A percentile compares a stretch with the other conserved stretches of the same genome.
Evolutionary conservation across 2,113 vertebrate genomes (phyloP).

Genomic region (Dicentrarchus labrax): DNA sequence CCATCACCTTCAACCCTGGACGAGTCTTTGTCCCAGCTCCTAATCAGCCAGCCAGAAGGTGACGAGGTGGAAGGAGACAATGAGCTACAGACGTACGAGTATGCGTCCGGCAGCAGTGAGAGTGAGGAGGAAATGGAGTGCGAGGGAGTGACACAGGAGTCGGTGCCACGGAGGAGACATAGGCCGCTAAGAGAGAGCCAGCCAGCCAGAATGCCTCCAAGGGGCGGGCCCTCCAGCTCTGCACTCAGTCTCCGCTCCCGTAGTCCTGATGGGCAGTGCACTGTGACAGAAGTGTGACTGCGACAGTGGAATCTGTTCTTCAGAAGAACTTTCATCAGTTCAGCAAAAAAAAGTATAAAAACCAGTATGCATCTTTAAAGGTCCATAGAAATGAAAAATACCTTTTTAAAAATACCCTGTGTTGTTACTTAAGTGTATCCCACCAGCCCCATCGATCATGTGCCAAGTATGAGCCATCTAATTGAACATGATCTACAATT

Average conservation of each 20-base stretch:
- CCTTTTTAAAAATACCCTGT: neutral
- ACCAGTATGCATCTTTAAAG: slow-evolving; percentile 35
- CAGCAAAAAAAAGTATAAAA: slow-evolving; percentile 42
- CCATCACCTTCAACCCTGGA: slow-evolving; percentile 84
- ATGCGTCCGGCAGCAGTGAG: slow-evolving; percentile 89
- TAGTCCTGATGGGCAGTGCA: slow-evolving; percentile 96
- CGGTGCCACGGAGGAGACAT: slow-evolving; percentile 39
- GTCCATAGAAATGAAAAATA: slow-evolving; percentile 23
- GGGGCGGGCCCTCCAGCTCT: slow-evolving; percentile 76
- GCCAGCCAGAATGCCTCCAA: slow-evolving; percentile 83
- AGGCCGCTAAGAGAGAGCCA: slow-evolving; percentile 82
- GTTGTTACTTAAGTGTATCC: neutral
- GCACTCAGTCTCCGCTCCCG: slow-evolving; percentile 85
- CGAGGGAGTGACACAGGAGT: slow-evolving; percentile 51
- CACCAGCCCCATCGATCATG: neutral
- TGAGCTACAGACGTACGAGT: slow-evolving; percentile 84
- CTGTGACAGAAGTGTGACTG: slow-evolving; percentile 93
- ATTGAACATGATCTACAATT: neutral
- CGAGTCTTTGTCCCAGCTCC: slow-evolving; percentile 91
- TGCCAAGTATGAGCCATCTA: slow-evolving; percentile 27
- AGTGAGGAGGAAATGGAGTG: slow-evolving; percentile 82
- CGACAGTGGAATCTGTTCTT: neutral
- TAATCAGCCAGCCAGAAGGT: slow-evolving; percentile 85
- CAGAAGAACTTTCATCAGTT: slow-evolving; percentile 26
- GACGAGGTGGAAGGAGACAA: slow-evolving; percentile 88